phyloP scores from a whole-genome alignment of 2,797 vertebrate genomes.

The Otolemur crassicaudatus region DNA sequence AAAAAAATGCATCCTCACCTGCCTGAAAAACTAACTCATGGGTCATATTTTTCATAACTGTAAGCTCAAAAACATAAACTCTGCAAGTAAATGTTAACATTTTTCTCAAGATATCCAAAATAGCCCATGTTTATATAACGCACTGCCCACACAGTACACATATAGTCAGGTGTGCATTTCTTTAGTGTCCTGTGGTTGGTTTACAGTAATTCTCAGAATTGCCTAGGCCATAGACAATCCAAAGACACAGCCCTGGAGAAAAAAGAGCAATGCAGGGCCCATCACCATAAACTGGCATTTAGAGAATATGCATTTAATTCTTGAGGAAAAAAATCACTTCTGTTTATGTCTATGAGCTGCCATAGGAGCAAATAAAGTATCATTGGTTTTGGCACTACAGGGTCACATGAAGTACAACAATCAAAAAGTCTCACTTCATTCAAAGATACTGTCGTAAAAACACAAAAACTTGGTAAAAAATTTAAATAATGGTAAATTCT shows the following conservation, averaged over 20 bases:
- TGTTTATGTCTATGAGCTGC: neutral
- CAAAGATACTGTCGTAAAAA: neutral
- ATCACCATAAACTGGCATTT: neutral
- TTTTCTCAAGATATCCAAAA: neutral
- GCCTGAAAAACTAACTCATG: neutral
- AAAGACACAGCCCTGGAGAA: neutral
- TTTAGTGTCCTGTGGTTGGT: neutral
- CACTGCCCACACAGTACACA: rapidly evolving
- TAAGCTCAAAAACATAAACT: constrained; percentile 57
- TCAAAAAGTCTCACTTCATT: constrained; percentile 2
- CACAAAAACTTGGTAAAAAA: neutral
- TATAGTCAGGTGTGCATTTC: rapidly evolving
- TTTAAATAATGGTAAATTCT: neutral
- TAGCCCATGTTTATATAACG: neutral
- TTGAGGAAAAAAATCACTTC: neutral
- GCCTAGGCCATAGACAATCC: neutral
- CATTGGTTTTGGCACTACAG: constrained; percentile 53
- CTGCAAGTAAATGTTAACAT: neutral
- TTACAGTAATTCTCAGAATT: neutral
- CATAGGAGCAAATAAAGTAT: neutral
- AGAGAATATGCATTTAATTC: neutral
- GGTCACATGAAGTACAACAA: neutral
- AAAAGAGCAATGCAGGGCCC: neutral
- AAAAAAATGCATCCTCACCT: neutral
- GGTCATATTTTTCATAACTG: neutral